Base-by-base conservation (phyloP, 2,888 invertebrate genomes). In the Drosophila birchii region DNA sequence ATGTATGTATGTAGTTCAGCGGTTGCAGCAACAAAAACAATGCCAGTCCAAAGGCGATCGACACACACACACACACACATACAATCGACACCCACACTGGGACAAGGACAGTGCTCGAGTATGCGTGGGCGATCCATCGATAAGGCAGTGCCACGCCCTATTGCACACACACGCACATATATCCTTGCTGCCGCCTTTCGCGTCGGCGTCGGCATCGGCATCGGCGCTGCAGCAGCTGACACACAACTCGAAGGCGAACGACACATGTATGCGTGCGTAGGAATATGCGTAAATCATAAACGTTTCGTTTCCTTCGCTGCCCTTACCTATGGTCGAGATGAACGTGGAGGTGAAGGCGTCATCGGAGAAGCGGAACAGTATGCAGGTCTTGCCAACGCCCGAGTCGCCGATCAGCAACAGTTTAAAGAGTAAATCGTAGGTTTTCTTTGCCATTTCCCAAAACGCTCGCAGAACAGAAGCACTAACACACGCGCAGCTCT, bases 291-390 rank as follows among this genome's bases (percentile, higher is more conserved):
- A 16, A 20, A 36, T 36, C 36, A n/a, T n/a, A n/a, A n/a, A n/a
- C 34, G 20, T 20, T 32, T 34, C 18, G 32, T 49, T 49, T 18
- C 49, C 8, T 32, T n/a, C 5, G 49, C 7, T 32, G 11, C n/a
- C 8, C 95, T 94, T 95, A 98, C 98, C 98, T 94, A 98, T 98
- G 83, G 98, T 98, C 78, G 98, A 98, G 93, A 98, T 98, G 94
- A 98, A 98, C 81, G 98, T 98, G 67, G 97, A 96, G 84, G 97
- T 98, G 93, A 98, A 98, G 86, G 97, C 97, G 94, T 98, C 98
- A 93, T 98, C 98, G 80, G 97, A 97, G 93, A 98, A 98, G 92
- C 98, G 95, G 93, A 98, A 98, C 86, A 98, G 94, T 93, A 98
- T 97, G 93, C 98, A 98, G 61, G 98, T 98, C 93, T 98, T 98